A percentile compares a stretch with the other conserved stretches of the same genome.
These are phyloP conservation scores for Ochropleura plecta DNA, from an alignment of 2,888 invertebrate species.

Conservation along the genomic window DNA sequence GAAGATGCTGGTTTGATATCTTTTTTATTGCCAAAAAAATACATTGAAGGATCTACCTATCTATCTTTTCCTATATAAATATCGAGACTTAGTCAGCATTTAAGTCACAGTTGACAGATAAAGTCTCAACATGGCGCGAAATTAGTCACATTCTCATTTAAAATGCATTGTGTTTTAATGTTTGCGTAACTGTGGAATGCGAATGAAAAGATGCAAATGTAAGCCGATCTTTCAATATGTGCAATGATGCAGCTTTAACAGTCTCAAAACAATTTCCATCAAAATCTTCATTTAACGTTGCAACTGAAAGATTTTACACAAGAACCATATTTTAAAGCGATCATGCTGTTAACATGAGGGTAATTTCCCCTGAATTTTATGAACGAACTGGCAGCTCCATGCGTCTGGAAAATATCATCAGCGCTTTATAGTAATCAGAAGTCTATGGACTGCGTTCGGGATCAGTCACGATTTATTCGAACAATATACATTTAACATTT, in stretches of 20 bases:
- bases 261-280: slow-evolving; percentile 7
- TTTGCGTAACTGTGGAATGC: not conserved
- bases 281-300: slow-evolving; percentile 28
- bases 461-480: slow-evolving; percentile 48
- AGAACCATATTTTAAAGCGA: slow-evolving; percentile 42
- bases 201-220: slow-evolving; percentile 5
- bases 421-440: slow-evolving; percentile 60
- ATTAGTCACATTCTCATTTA: too few relatives aligned
- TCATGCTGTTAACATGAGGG: slow-evolving; percentile 27
- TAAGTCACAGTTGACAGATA: too few relatives aligned
- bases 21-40: too few relatives aligned
- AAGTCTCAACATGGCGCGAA: too few relatives aligned
- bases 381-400: slow-evolving; percentile 20
- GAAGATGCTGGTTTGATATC: too few relatives aligned
- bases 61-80: too few relatives aligned
- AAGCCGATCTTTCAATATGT: not conserved
- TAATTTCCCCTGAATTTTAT: slow-evolving; percentile 45
- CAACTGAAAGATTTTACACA: slow-evolving; percentile 53
- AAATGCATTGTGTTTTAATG: not conserved
- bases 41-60: too few relatives aligned
- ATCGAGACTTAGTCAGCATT: too few relatives aligned
- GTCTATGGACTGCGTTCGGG: slow-evolving; percentile 42
- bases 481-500: slow-evolving; percentile 52
- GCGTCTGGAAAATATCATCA: slow-evolving; percentile 54
- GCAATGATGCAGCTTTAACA: slow-evolving; percentile 1